Evolutionary conservation across 2,113 vertebrate genomes (phyloP), one percentile per base, ranked within the genome.

Genomic region (Actenoides lindsayi): DNA sequence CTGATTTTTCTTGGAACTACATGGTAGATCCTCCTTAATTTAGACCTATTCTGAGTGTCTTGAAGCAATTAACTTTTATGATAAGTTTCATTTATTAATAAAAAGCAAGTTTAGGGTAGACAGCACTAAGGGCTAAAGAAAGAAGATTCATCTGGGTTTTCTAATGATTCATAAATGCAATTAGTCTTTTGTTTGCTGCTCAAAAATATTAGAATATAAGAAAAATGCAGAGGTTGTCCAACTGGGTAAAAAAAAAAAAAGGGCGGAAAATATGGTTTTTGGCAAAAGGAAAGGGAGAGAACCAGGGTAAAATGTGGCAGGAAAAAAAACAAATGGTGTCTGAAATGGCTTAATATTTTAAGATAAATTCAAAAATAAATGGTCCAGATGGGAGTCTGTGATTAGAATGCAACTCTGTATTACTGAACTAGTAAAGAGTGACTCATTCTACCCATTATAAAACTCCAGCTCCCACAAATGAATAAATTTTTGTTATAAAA

Each of bases 341-440:
- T 59, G 63, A 78, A 96, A 95, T 62, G 57, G 16, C n/a, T 85
- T 92, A 25, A 67, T 73, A 64, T 83, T 93, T 91, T 85, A 96
- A 95, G 70, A 73, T 74, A 88, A 94, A 92, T 41, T 89, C 89
- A 87, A 7, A 93, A 86, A 85, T 80, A 95, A 92, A 91, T 73
- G 57, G 59, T 87, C 64, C 86, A 95, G 92, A 92, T 89, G 89
- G 92, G 67, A 95, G 73, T 73, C 44, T 73, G 78, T 93, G 83
- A 97, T 95, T 91, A 86, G 9, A 71, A 54, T 28, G 5, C 35
- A 93, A 70, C 50, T 92, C n/a, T 78, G 53, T 94, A 60, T 93
- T 94, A 57, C 48, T 87, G 27, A 87, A 82, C 51, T 83, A 86
- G 85, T 94, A 97, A 96, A 94, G 91, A 90, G 42, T 93, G 89